Percentiles rank a stretch among this genome's conserved stretches.
Conservation (phyloP, 2,797 vertebrate genomes). For the Ibycter americanus region DNA sequence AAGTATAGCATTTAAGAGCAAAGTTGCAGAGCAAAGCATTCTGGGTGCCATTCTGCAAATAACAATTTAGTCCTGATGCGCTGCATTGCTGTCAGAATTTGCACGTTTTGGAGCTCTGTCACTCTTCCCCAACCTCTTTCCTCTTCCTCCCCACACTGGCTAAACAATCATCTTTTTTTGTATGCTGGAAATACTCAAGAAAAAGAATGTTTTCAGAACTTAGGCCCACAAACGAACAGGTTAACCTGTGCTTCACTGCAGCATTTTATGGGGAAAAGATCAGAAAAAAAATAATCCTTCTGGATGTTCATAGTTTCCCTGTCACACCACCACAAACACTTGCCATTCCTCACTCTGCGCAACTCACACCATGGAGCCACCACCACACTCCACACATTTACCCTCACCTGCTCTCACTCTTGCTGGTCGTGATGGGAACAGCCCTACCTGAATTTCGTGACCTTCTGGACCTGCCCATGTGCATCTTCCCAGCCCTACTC, state of each 20-base stretch:
- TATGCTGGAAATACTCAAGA: not conserved
- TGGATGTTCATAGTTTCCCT: not conserved
- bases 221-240: not conserved
- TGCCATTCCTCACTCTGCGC: not conserved
- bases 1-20: not conserved
- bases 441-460: not conserved
- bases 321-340: not conserved
- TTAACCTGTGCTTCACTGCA: not conserved
- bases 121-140: not conserved
- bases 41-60: not conserved
- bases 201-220: not conserved
- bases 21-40: slow-evolving; percentile 3
- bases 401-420: not conserved
- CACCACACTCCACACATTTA: rapidly evolving
- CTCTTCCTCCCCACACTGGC: not conserved
- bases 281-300: not conserved
- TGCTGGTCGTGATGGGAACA: not conserved
- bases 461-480: not conserved
- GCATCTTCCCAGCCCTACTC: not conserved
- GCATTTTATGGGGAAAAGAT: not conserved
- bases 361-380: not conserved
- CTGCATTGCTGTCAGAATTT: not conserved
- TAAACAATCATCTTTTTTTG: not conserved
- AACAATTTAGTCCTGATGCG: not conserved
- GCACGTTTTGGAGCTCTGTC: not conserved